These are phyloP conservation scores for Calliphora vicina DNA, from an alignment of 1,140 invertebrate species.

Conservation along the genomic window DNA sequence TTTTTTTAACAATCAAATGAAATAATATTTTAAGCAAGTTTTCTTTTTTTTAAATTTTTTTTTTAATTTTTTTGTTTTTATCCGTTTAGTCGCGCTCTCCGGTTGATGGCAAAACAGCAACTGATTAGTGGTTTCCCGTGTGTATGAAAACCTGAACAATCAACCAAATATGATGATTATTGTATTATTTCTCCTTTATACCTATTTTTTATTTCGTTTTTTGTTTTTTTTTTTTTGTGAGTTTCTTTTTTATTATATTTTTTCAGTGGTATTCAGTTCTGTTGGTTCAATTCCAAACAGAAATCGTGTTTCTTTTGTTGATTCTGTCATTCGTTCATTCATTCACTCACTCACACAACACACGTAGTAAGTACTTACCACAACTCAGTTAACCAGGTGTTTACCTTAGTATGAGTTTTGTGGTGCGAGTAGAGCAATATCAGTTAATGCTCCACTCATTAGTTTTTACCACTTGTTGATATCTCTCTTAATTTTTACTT, in stretches of 20 bases:
- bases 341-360: background rate
- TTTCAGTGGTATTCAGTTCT: background rate
- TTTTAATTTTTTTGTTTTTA: background rate
- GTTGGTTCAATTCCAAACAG: background rate
- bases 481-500: background rate
- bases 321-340: slow-evolving; percentile 23
- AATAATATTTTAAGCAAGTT: background rate
- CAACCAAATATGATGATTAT: slow-evolving; percentile 1
- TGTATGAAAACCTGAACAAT: slow-evolving; percentile 30
- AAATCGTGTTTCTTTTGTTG: slow-evolving; percentile 33
- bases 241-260: slow-evolving; percentile 2
- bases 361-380: slow-evolving; percentile 1
- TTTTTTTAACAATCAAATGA: background rate
- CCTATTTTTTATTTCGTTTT: slow-evolving; percentile 4
- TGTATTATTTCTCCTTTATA: slow-evolving; percentile 16
- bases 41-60: background rate
- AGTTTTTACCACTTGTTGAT: background rate
- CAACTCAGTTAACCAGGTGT: slow-evolving; percentile 25
- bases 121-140: slow-evolving; percentile 32
- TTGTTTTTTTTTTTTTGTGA: slow-evolving; percentile 17
- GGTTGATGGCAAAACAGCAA: slow-evolving; percentile 37
- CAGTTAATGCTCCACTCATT: background rate
- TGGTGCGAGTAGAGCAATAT: background rate
- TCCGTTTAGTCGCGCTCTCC: slow-evolving; percentile 38
- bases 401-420: background rate